phyloP scores from a whole-genome alignment of 2,888 invertebrate genomes.

The Oeneis ivallda region DNA sequence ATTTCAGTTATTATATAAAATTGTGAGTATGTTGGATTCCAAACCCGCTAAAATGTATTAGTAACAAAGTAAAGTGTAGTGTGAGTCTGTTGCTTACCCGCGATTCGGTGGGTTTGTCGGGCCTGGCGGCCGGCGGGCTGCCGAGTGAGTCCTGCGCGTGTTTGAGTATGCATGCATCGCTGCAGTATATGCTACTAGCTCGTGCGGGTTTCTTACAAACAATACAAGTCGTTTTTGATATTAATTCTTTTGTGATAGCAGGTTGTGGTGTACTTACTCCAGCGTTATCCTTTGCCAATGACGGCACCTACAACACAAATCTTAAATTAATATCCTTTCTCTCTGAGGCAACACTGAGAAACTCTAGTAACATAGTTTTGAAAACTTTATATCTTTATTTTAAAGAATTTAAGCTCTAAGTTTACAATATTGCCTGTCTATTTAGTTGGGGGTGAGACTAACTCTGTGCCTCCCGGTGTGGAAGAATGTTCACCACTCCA shows the following conservation, averaged over 20 bases:
- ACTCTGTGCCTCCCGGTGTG: too few species aligned
- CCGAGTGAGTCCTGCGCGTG: slow-evolving; percentile 88
- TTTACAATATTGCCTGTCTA: too few species aligned
- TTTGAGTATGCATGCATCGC: slow-evolving; percentile 91
- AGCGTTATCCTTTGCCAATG: slow-evolving; percentile 33
- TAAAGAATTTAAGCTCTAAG: too few species aligned
- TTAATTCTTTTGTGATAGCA: slow-evolving; percentile 46
- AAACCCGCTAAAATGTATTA: slow-evolving; percentile 3
- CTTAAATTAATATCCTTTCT: too few species aligned
- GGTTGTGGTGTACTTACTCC: slow-evolving; percentile 41
- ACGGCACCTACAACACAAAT: slow-evolving; percentile 30
- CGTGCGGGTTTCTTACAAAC: slow-evolving; percentile 89
- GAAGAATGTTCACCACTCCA: too few species aligned
- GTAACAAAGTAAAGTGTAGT: slow-evolving; percentile 2
- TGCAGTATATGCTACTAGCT: slow-evolving; percentile 94
- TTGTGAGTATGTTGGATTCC: background rate
- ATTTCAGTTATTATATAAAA: background rate
- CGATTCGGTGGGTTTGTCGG: slow-evolving; percentile 65
- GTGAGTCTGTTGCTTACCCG: slow-evolving; percentile 53
- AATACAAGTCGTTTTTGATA: slow-evolving; percentile 82
- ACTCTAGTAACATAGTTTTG: too few species aligned
- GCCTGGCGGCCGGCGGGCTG: slow-evolving; percentile 53
- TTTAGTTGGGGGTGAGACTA: too few species aligned
- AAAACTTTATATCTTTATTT: too few species aligned
- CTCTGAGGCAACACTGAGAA: too few species aligned